These are phyloP conservation scores for Popillia japonica DNA, from an alignment of 1,140 invertebrate species.

Conservation along the genomic window DNA sequence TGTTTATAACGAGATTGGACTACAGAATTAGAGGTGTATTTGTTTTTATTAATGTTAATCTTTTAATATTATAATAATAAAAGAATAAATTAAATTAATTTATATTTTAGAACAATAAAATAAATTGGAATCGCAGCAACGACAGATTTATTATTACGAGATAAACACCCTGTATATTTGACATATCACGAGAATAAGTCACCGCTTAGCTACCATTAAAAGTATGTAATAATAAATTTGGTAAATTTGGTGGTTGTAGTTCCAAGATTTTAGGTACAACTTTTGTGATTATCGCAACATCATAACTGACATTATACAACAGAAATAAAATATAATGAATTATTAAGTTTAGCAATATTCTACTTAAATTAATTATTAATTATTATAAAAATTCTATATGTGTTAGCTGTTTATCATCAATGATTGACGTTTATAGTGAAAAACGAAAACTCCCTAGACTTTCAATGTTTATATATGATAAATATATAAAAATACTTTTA, in stretches of 20 bases:
- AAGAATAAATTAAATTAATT: not conserved
- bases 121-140: not conserved
- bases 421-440: not conserved
- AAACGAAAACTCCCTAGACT: not conserved
- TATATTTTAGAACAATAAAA: not conserved
- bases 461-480: not conserved
- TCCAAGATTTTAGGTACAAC: slow-evolving; percentile 18
- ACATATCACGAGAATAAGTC: slow-evolving; percentile 8
- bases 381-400: not conserved
- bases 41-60: not conserved
- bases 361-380: not conserved
- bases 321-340: not conserved
- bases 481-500: not conserved
- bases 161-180: not conserved
- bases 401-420: not conserved
- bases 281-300: slow-evolving; percentile 34
- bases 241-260: not conserved
- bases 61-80: not conserved
- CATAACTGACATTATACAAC: not conserved
- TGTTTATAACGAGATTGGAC: not conserved
- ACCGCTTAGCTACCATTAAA: not conserved
- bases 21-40: not conserved
- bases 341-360: not conserved
- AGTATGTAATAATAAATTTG: not conserved
- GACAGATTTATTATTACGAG: not conserved